phyloP scores from a whole-genome alignment of 2,113 vertebrate species.

The Ondatra zibethicus region DNA sequence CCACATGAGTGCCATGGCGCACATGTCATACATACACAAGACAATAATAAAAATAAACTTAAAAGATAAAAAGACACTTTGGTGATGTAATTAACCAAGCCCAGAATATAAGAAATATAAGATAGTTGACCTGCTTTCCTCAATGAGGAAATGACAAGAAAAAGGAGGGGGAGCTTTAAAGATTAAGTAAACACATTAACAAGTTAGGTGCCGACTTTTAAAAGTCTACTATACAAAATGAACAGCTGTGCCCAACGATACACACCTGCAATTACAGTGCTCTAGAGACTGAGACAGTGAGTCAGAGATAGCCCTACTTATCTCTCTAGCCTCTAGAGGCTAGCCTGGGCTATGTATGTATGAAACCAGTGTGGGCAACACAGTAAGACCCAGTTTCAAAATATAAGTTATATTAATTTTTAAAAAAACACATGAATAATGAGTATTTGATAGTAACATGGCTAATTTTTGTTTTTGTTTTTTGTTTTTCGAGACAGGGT shows the following conservation, averaged over 20 bases:
- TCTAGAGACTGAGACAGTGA: background rate
- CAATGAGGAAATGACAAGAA: background rate
- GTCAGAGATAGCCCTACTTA: background rate
- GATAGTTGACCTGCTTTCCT: background rate
- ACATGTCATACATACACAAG: background rate
- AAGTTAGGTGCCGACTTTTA: background rate
- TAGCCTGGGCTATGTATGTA: background rate
- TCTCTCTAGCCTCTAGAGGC: background rate
- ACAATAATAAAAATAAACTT: background rate
- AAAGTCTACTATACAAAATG: constrained; percentile 18
- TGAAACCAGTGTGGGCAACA: background rate
- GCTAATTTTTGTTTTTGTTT: background rate
- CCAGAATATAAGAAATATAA: background rate
- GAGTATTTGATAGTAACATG: constrained; percentile 2
- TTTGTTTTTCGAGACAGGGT: too few relatives aligned
- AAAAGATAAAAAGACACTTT: background rate
- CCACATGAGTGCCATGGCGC: background rate
- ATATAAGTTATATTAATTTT: background rate
- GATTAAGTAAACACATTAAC: background rate
- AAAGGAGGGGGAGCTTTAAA: background rate
- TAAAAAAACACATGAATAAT: background rate
- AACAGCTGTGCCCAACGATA: background rate
- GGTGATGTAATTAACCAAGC: background rate
- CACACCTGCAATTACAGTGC: background rate
- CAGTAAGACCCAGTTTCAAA: background rate